Base-by-base conservation (phyloP, 2,888 invertebrate genomes). In the Alviniconcha strummeri region DNA sequence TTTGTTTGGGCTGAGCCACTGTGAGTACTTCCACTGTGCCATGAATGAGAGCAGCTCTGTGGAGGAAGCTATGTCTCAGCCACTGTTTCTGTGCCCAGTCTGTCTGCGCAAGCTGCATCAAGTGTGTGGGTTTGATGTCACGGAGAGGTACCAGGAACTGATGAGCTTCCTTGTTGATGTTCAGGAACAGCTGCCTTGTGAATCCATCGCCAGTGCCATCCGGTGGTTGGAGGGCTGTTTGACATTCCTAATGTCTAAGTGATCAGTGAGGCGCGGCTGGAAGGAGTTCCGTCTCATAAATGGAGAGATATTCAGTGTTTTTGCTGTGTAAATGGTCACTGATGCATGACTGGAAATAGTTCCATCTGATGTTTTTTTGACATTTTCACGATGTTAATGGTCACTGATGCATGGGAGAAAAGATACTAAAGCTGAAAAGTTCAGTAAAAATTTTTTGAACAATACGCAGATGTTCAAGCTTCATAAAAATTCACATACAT, bases 11-110 rank as follows among this genome's bases (percentile, higher is more conserved):
- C 78, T 93, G 74, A 84, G 88, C 15, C 93, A 93, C 84, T 93
- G 93, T 85, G 88, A 88, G 71, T 92, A 89, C 82, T 93, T 92
- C 86, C 86, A 85, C 15, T 93, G 93, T 86, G 87, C 89, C 52
- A 93, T 93, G 93, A 93, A 93, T 83, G 92, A 91, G 84, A 93
- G 93, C 84, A 86, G 85, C n/a, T 90, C 91, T 19, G 86, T 93
- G 83, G 78, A 84, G 0, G 90, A 92, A 76, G 92, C 93, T 19
- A 84, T 91, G 82, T 82, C 85, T 5, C 93, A 93, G 85, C 93
- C 93, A 5, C 85, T 92, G 52, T 92, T 92, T 85, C 88, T 92
- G 71, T 93, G 93, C 87, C 93, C 93, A 5, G 91, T 93, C 5
- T 93, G 93, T 85, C 86, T 92, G 75, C 86, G 91, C 19, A 93